Percentiles rank a stretch among this genome's conserved stretches.
These are phyloP conservation scores for Sympetrum striolatum DNA, from an alignment of 2,888 invertebrate species.

Conservation along the genomic window DNA sequence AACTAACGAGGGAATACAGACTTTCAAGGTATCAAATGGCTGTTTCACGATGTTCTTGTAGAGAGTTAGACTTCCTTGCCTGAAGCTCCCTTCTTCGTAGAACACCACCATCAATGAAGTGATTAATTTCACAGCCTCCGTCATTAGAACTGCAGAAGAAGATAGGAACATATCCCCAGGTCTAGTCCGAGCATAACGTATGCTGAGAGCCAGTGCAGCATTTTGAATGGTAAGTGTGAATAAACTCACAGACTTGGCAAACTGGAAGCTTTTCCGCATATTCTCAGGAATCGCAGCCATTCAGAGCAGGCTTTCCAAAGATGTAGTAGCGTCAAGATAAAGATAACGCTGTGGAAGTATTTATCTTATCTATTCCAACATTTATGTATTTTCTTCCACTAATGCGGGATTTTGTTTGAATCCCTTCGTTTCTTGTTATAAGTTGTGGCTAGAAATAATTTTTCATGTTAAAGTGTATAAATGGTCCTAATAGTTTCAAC, in stretches of 20 bases:
- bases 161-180: conserved; percentile 88
- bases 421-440: too few species aligned
- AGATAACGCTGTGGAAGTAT: too few species aligned
- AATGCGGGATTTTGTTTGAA: too few species aligned
- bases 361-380: too few species aligned
- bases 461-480: too few species aligned
- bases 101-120: conserved; percentile 83
- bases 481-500: too few species aligned
- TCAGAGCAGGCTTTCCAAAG: not conserved
- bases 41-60: conserved; percentile 79
- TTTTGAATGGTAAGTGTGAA: conserved; percentile 94
- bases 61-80: conserved; percentile 67
- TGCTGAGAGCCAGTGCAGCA: conserved; percentile 92
- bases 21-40: conserved; percentile 85
- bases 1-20: conserved; percentile 93
- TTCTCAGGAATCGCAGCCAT: not conserved
- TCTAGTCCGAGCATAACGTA: conserved; percentile 93
- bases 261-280: conserved; percentile 5
- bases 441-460: too few species aligned
- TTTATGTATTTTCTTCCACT: too few species aligned
- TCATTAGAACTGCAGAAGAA: conserved; percentile 92
- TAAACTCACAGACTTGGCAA: conserved; percentile 87
- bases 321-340: too few species aligned
- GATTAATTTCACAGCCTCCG: conserved; percentile 86
- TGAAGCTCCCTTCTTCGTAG: conserved; percentile 70